Evolutionary conservation across 2,888 invertebrate genomes (phyloP), one percentile per base, ranked within the genome.

Genomic region (Drosophila histrio): DNA sequence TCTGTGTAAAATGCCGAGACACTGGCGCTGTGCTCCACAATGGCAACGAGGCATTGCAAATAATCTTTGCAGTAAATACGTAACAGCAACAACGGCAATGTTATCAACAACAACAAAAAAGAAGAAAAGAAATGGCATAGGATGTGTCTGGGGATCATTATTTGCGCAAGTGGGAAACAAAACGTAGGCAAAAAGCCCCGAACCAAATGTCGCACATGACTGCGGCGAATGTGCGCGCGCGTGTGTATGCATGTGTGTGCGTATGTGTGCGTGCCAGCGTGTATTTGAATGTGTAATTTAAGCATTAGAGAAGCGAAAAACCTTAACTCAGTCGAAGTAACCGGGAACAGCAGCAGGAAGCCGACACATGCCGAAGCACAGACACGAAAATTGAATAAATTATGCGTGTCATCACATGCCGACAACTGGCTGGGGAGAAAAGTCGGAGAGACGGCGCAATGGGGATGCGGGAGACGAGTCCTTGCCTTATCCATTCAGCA

Each of bases 81-180:
- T 63, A 81, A 65, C 72, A 74, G 59, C 72, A 62, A 38, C 53
- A 60, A 21, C 49, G 41, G 41, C 34, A 49, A 26, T 57, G 65
- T 46, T 38, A 49, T 44, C 19, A 60, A 28, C 11, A 41, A 3
- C 9, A 15, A 41, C 6, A 15, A 11, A 21, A 49, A 15, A 34
- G 8, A 39, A 28, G 13, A 38, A 64, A 62, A 50, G 61, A 58
- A 59, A 70, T 69, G 75, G 67, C 63, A 64, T 70, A 46, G 72
- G 73, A 86, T 77, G 74, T 85, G 89, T 77, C 81, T 83, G 79
- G 89, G 89, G 86, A 89, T 89, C 89, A 89, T 89, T 89, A 88
- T 88, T 86, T 89, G 88, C 72, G 77, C 77, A 83, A 86, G 75
- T 75, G 86, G 72, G 74, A 77, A 85, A 89, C 88, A 87, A 87